Percentiles rank a stretch among this genome's conserved stretches.
Evolutionary conservation across 2,113 vertebrate genomes (phyloP).

Genomic region (Muntiacus muntjak): DNA sequence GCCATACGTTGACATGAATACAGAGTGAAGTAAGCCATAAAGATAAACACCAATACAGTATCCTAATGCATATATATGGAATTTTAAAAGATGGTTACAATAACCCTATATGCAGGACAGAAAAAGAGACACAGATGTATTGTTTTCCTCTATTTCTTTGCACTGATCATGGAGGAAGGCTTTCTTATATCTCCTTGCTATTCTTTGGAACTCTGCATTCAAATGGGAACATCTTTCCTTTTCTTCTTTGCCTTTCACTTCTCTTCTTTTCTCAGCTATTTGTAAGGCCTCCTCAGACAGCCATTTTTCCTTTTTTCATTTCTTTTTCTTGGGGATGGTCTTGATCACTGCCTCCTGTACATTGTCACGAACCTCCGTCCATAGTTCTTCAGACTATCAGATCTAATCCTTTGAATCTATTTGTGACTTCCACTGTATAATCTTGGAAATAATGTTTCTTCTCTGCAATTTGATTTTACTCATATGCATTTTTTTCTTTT

Average conservation of each 20-base stretch:
- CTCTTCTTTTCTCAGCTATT: not conserved
- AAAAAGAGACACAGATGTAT: too few species aligned
- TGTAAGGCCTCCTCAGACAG: not conserved
- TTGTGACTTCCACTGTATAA: not conserved
- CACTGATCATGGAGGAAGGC: rapidly evolving
- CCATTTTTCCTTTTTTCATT: not conserved
- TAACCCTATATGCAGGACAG: too few species aligned
- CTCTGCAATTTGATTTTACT: not conserved
- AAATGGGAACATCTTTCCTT: not conserved
- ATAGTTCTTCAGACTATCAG: not conserved
- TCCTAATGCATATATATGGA: too few species aligned
- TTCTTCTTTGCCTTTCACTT: not conserved
- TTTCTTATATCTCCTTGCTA: not conserved
- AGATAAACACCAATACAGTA: too few species aligned
- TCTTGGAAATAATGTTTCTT: not conserved
- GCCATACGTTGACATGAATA: too few species aligned
- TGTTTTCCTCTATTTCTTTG: not conserved
- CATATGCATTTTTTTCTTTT: not conserved
- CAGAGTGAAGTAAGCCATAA: too few species aligned
- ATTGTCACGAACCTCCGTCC: not conserved
- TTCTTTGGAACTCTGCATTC: not conserved
- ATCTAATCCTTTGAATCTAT: not conserved
- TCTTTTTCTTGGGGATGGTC: not conserved
- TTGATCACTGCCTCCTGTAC: not conserved
- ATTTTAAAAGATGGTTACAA: too few species aligned